Base-by-base conservation (phyloP, 2,888 invertebrate species). In the Sabatieria punctata region DNA sequence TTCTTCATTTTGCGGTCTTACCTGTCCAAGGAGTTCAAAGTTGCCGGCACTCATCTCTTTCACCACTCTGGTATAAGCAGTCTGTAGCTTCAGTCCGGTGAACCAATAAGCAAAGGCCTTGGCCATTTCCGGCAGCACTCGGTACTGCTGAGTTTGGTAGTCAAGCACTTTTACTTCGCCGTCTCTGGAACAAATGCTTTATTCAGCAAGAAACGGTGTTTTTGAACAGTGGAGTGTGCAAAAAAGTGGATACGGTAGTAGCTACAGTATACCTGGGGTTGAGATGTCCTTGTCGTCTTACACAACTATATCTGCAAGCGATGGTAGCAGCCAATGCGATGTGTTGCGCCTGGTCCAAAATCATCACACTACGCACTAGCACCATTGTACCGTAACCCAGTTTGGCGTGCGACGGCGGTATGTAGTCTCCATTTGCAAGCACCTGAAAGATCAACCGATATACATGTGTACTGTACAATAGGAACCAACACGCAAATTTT, bases 121-220 rank as follows among this genome's bases (percentile, higher is more conserved):
- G n/a, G n/a, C n/a, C n/a, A n/a, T n/a, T 57, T 78, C 74, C 0
- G 89, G 82, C 57, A 93, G 79, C 23, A 95, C 67, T 68, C 89
- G 89, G 64, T 85, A 78, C 65, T 91, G 91, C 63, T 95, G 93
- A 0, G 89, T 88, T 51, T 85, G 77, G 64, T 85, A 95, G 63
- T 93, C 86, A 50, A 95, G 68, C 56, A 95, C 83, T 68, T 88
- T 85, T 0, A 83, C 80, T 65, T 91, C 91, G 0, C 79, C 79
- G 55, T 78, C 77, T 45, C 85, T 85, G 60, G 11, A 66, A 65
- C n/a, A n/a, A n/a, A n/a, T n/a, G n/a, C 23, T 47, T n/a, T n/a
- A n/a, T n/a, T n/a, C n/a, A n/a, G n/a, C n/a, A n/a, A n/a, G n/a
- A n/a, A n/a, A n/a, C n/a, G n/a, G n/a, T n/a, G n/a, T n/a, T n/a